Conservation (phyloP, 2,888 invertebrate species). For the Tachina grossa region DNA sequence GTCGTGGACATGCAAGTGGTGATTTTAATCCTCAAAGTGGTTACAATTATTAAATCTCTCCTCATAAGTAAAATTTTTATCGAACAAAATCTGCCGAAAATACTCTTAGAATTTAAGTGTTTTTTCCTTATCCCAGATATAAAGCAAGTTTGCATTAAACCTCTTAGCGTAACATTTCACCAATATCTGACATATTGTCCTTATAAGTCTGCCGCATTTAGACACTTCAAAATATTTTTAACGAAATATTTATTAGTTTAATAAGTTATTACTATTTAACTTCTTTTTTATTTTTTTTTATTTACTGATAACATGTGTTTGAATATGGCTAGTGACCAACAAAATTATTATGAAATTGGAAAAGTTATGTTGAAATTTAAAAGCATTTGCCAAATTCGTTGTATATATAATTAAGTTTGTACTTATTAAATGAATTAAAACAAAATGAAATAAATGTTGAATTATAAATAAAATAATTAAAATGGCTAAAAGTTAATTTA, state of each 20-base stretch:
- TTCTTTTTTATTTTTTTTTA: conserved; percentile 25
- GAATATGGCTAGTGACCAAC: conserved; percentile 67
- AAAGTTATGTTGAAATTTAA: conserved; percentile 46
- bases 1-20: conserved; percentile 81
- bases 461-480: neutral
- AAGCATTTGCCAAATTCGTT: conserved; percentile 70
- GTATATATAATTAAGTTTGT: conserved; percentile 69
- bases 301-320: conserved; percentile 15
- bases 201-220: conserved; percentile 6
- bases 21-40: conserved; percentile 83
- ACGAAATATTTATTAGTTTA: conserved; percentile 43
- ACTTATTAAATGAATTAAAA: conserved; percentile 53
- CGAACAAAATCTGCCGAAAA: conserved; percentile 76
- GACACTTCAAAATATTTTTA: neutral
- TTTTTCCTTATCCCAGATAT: conserved; percentile 85
- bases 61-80: conserved; percentile 60
- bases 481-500: too few species aligned
- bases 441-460: conserved; percentile 17
- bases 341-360: conserved; percentile 49
- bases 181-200: conserved; percentile 22
- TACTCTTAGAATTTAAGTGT: conserved; percentile 74
- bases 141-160: conserved; percentile 21
- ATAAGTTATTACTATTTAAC: conserved; percentile 51
- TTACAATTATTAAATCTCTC: conserved; percentile 82
- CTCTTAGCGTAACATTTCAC: neutral